Percentiles rank a stretch among this genome's conserved stretches.
Conservation (phyloP, 2,888 invertebrate species). For the Litoditis marina region DNA sequence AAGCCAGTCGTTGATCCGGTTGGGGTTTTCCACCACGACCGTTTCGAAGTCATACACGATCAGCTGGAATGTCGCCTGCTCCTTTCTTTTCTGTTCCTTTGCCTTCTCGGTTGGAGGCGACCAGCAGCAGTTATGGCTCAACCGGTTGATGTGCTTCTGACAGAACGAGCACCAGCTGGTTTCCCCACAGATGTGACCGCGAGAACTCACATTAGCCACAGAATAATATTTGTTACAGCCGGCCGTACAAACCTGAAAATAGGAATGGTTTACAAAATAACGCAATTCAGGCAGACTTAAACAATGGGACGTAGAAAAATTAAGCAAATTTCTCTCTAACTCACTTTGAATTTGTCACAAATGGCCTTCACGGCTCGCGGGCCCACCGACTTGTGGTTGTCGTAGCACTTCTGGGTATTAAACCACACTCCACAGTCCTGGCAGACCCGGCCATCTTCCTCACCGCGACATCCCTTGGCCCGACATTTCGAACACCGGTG, state of each 20-base stretch:
- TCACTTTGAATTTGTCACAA: no score
- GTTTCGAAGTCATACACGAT: constrained; percentile 2
- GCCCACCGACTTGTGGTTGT: background rate
- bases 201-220: background rate
- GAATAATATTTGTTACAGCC: background rate
- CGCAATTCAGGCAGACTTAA: no score
- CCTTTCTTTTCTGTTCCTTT: background rate
- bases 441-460: background rate
- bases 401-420: background rate
- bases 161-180: background rate
- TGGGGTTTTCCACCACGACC: background rate
- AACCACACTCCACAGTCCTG: background rate
- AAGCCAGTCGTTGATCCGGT: background rate
- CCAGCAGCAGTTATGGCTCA: constrained; percentile 1
- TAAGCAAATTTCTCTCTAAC: no score
- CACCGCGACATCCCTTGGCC: background rate
- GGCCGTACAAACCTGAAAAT: background rate
- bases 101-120: background rate
- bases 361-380: no score
- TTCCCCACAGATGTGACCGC: background rate
- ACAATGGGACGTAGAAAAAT: no score
- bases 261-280: no score
- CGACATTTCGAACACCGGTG: background rate
- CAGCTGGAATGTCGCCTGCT: background rate
- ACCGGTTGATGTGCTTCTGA: background rate